Evolutionary conservation across 2,888 invertebrate species (phyloP).

Genomic region (Yponomeuta cagnagella): DNA sequence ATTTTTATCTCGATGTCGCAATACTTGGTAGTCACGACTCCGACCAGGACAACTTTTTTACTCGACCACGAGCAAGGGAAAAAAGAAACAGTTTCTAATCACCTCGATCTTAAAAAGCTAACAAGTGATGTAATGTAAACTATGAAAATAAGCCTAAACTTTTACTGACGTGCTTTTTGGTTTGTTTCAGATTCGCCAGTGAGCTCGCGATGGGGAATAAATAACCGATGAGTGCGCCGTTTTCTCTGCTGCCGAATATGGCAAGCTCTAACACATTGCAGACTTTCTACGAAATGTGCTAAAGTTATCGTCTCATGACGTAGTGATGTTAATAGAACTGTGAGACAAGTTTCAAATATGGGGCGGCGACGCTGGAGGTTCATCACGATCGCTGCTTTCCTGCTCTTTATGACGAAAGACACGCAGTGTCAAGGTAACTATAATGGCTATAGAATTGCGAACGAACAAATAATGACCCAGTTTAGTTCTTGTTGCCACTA

Average conservation of each 20-base stretch:
- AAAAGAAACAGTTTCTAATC: background rate
- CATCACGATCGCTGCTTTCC: conserved; percentile 59
- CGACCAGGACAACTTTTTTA: background rate
- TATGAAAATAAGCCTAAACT: background rate
- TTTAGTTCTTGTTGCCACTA: background rate
- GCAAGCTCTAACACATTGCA: conserved; percentile 31
- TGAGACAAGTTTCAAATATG: conserved; percentile 48
- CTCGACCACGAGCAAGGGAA: background rate
- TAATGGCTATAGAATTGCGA: background rate
- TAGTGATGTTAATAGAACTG: conserved; percentile 12
- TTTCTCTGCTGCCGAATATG: conserved; percentile 39
- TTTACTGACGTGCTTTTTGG: conserved; percentile 16
- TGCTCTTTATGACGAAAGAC: conserved; percentile 59
- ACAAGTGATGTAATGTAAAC: background rate
- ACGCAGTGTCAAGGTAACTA: conserved; percentile 60
- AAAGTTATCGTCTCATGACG: conserved; percentile 1
- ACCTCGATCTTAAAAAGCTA: background rate
- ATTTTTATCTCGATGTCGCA: conserved; percentile 3
- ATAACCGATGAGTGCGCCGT: conserved; percentile 33
- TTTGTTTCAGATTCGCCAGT: conserved; percentile 64
- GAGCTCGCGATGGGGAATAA: conserved; percentile 40
- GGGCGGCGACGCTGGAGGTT: conserved; percentile 67
- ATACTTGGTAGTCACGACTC: background rate
- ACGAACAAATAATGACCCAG: conserved; percentile 3
- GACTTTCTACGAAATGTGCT: conserved; percentile 31